These are phyloP conservation scores for Rhinopomastus cyanomelas DNA, from an alignment of 2,113 vertebrate species.

Conservation along the genomic window DNA sequence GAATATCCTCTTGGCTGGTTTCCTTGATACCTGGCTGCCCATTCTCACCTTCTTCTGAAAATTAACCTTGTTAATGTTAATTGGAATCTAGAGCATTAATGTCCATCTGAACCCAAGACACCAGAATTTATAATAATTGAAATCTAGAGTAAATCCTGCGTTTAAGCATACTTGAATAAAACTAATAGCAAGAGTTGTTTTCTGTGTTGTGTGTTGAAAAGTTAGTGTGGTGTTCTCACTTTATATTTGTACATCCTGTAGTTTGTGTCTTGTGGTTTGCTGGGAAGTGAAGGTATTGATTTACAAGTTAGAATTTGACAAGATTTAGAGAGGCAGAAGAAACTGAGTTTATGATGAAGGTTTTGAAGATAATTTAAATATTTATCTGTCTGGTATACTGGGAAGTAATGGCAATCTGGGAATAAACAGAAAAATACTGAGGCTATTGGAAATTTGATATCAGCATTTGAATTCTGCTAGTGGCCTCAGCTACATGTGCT, in stretches of 20 bases:
- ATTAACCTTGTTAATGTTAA: too few species aligned
- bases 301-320: constrained; percentile 12
- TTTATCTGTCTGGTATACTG: background rate
- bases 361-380: constrained; percentile 30
- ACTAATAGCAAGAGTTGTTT: background rate
- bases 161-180: background rate
- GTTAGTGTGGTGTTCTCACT: background rate
- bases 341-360: background rate
- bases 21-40: too few species aligned
- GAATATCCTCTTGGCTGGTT: too few species aligned
- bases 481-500: background rate
- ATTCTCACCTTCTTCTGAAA: too few species aligned
- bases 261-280: background rate
- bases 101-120: too few species aligned
- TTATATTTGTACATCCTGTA: background rate
- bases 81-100: too few species aligned
- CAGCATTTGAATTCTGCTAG: background rate
- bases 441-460: background rate
- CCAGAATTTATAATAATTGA: background rate
- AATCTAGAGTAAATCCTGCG: background rate
- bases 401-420: background rate
- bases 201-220: background rate
- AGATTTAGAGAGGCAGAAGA: constrained; percentile 13
- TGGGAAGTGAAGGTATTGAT: background rate
- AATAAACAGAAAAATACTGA: background rate